Evolutionary conservation across 2,113 vertebrate genomes (phyloP).

Genomic region (Caranx melampygus): DNA sequence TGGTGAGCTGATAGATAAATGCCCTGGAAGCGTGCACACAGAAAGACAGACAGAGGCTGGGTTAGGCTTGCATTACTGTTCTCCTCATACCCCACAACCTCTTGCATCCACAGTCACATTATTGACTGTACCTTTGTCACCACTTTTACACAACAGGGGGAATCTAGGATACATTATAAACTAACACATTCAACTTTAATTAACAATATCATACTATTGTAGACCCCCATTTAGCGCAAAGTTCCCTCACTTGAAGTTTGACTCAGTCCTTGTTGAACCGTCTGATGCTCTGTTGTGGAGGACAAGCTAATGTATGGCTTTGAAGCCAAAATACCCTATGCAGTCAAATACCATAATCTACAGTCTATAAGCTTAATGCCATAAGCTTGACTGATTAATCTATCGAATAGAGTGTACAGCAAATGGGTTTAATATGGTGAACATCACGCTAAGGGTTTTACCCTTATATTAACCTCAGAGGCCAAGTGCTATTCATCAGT

Average conservation of each 20-base stretch:
- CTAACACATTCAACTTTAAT: neutral
- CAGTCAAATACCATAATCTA: constrained; percentile 57
- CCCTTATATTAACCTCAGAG: constrained; percentile 56
- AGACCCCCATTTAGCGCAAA: neutral
- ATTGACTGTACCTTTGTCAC: constrained; percentile 8
- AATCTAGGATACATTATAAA: neutral
- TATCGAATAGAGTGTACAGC: constrained; percentile 55
- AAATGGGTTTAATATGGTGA: constrained; percentile 73
- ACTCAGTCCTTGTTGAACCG: constrained; percentile 3
- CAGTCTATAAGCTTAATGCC: constrained; percentile 60
- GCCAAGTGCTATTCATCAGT: constrained; percentile 63
- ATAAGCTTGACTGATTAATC: constrained; percentile 69
- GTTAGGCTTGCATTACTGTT: constrained; percentile 30
- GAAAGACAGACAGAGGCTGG: constrained; percentile 36
- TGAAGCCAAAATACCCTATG: constrained; percentile 43
- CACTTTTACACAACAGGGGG: constrained; percentile 3
- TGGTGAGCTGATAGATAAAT: constrained; percentile 66
- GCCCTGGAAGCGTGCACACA: constrained; percentile 50
- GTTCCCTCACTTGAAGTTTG: constrained; percentile 3
- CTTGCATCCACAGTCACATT: constrained; percentile 16
- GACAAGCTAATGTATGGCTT: constrained; percentile 42
- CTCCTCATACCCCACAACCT: constrained; percentile 48
- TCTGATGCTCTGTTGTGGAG: neutral
- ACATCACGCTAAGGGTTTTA: constrained; percentile 69
- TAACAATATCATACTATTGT: neutral